Base-by-base conservation (phyloP, 2,888 invertebrate genomes). In the Phortica okadai region DNA sequence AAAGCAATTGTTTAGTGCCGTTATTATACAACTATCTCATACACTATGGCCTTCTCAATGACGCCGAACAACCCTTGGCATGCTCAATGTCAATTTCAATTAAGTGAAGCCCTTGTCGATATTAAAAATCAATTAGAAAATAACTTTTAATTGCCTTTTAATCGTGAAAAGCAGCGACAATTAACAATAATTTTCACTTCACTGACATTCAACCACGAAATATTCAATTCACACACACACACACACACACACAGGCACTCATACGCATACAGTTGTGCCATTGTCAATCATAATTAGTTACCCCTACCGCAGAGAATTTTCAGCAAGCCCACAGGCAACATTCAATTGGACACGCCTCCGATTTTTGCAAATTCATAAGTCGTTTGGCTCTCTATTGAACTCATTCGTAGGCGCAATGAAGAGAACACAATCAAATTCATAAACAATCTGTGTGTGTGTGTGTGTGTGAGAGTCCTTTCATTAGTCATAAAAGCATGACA, bases 211-310 rank as follows among this genome's bases (percentile, higher is more conserved):
- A 25, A 66, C 66, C 66, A 41, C 8, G 41, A 16, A 6, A 41
- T 10, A 14, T 59, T 59, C 59, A 16, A 59, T 59, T 21, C 59
- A 59, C 25, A n/a, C 25, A 50, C 1, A 50, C 3, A 14, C 14
- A 50, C 50, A 50, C 50, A 14, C 50, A 50, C 50, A 50, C 3
- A 50, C 2, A 85, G 84, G 80, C 83, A 79, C 75, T 83, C 87
- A 85, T 84, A 85, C 87, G 14, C 14, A 50, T 50, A 1, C 50
- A 33, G 50, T 14, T 8, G 54, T 54, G 41, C 83, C 83, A 84
- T 84, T 88, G 91, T 91, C 91, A 90, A 90, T 90, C 90, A 89
- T 83, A 90, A 91, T 90, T 90, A 90, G 86, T 82, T 83, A 83
- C 83, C 86, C 87, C 83, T 88, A 80, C 72, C 76, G 70, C 74